Percentiles rank a stretch among this genome's conserved stretches.
These are phyloP conservation scores for Menidia menidia DNA, from an alignment of 2,797 vertebrate species.

Conservation along the genomic window DNA sequence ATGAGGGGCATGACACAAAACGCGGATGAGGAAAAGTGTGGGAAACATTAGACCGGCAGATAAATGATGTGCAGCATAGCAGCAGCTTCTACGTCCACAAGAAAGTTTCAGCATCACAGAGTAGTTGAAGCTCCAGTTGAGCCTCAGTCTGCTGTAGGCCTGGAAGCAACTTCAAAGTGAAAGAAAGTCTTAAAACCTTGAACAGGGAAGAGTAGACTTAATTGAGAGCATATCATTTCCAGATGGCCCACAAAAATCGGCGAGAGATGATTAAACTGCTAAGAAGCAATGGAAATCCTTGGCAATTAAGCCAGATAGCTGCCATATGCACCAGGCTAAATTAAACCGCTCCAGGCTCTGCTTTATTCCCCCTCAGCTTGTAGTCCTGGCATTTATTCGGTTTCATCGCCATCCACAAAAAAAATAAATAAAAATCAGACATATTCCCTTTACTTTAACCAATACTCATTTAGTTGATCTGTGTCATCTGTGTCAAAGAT, in stretches of 20 bases:
- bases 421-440: neutral
- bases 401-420: slow-evolving; percentile 15
- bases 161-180: slow-evolving; percentile 72
- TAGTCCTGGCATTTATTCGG: slow-evolving; percentile 18
- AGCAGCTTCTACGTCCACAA: neutral
- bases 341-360: slow-evolving; percentile 42
- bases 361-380: neutral
- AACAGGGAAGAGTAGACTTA: slow-evolving; percentile 76
- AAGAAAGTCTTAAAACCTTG: slow-evolving; percentile 67
- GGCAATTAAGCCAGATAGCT: slow-evolving; percentile 79
- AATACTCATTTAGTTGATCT: neutral
- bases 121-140: slow-evolving; percentile 45
- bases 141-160: slow-evolving; percentile 65
- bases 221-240: slow-evolving; percentile 82
- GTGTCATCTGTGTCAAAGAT: neutral
- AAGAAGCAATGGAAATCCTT: slow-evolving; percentile 79
- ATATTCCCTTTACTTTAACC: neutral
- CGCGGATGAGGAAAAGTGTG: neutral
- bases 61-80: slow-evolving; percentile 50
- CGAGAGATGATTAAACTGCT: slow-evolving; percentile 78
- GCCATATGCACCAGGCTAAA: slow-evolving; percentile 74
- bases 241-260: slow-evolving; percentile 76
- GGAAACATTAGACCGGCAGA: slow-evolving; percentile 38
- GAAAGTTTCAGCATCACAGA: slow-evolving; percentile 18
- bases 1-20: slow-evolving; percentile 44